phyloP scores from a whole-genome alignment of 2,888 invertebrate species.

The Dasypogon diadema region DNA sequence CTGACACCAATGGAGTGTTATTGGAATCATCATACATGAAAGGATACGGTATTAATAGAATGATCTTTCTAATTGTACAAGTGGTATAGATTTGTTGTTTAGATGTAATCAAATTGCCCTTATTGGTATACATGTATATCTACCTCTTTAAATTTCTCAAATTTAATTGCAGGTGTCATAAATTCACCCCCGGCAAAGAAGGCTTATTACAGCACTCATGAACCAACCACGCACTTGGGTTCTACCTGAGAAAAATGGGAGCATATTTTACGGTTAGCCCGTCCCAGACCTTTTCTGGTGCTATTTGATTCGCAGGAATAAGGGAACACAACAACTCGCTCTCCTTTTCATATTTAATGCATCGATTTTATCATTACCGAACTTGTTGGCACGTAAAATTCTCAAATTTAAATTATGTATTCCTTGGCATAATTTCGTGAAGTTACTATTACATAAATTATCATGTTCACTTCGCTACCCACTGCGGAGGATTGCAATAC shows the following conservation, averaged over 20 bases:
- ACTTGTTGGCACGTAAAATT: not conserved
- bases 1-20: no score
- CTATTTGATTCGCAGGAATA: not conserved
- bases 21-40: no score
- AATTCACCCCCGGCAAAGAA: no score
- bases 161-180: no score
- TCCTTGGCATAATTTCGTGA: slow-evolving; percentile 6
- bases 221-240: not conserved
- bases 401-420: not conserved
- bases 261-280: not conserved
- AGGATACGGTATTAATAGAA: no score
- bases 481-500: not conserved
- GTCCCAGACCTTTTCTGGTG: not conserved
- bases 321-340: not conserved
- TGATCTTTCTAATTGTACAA: no score
- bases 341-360: slow-evolving; percentile 5
- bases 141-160: no score
- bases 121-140: no score
- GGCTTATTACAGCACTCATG: no score
- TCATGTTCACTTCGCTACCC: not conserved
- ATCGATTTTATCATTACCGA: slow-evolving; percentile 40
- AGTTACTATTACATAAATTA: slow-evolving; percentile 24
- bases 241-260: not conserved
- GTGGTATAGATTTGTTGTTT: no score
- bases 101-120: no score